phyloP scores from a whole-genome alignment of 2,888 invertebrate species.

The Gymnoscelis rufifasciata region DNA sequence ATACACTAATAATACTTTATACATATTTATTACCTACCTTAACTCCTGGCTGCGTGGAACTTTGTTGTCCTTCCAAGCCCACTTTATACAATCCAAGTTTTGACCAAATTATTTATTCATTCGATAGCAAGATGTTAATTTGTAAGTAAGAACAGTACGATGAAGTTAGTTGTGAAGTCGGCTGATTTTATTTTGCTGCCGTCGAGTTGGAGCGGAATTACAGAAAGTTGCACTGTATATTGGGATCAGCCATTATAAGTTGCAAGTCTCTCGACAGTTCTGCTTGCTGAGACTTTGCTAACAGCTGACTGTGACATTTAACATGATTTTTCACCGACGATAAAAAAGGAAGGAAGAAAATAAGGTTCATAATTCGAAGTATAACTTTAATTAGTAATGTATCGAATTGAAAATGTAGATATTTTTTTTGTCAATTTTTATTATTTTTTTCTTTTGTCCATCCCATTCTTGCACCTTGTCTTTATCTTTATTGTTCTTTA shows the following conservation, averaged over 20 bases:
- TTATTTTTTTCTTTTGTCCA: too few relatives aligned
- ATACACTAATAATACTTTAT: too few relatives aligned
- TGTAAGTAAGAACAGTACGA: conserved; percentile 11
- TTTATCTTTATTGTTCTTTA: too few relatives aligned
- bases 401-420: too few relatives aligned
- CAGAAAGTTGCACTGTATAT: conserved; percentile 41
- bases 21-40: too few relatives aligned
- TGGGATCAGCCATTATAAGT: conserved; percentile 63
- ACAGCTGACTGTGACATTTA: too few relatives aligned
- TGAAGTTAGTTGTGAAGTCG: conserved; percentile 33
- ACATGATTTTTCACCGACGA: too few relatives aligned
- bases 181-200: conserved; percentile 50
- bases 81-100: not conserved
- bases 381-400: too few relatives aligned
- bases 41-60: not conserved
- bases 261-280: conserved; percentile 28
- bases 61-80: not conserved
- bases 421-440: too few relatives aligned
- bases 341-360: too few relatives aligned
- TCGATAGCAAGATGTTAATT: conserved; percentile 14
- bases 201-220: conserved; percentile 45
- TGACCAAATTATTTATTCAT: conserved; percentile 6
- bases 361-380: too few relatives aligned
- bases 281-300: not conserved
- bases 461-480: too few relatives aligned